Conservation (phyloP, 2,113 vertebrate species). For the Sapayoa aenigma region DNA sequence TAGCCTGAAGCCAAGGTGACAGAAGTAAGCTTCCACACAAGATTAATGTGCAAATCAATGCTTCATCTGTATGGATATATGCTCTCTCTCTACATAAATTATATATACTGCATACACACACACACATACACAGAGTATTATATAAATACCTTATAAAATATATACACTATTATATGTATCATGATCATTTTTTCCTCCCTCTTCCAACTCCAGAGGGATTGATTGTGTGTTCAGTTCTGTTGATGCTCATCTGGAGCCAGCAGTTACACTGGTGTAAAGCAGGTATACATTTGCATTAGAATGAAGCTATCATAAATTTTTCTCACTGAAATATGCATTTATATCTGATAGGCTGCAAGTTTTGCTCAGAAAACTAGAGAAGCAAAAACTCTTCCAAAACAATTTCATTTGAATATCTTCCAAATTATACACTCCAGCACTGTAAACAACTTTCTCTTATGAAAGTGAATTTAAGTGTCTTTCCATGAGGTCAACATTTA, state of each 20-base stretch:
- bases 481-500: background rate
- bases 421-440: background rate
- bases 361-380: background rate
- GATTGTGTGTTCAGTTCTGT: background rate
- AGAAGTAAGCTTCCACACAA: background rate
- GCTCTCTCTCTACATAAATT: background rate
- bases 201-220: background rate
- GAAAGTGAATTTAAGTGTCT: background rate
- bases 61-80: background rate
- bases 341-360: background rate
- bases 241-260: background rate
- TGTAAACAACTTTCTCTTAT: background rate
- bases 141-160: background rate
- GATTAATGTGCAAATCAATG: background rate
- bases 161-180: fast-evolving
- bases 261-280: background rate
- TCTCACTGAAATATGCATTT: background rate
- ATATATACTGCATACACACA: background rate
- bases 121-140: background rate
- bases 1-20: too few relatives aligned
- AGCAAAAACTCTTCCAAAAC: background rate
- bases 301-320: background rate
- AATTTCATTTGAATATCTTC: slow-evolving; percentile 3
- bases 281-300: background rate
- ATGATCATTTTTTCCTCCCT: background rate